These are phyloP conservation scores for Aphelocoma californica DNA, from an alignment of 2,797 vertebrate species.

Conservation along the genomic window DNA sequence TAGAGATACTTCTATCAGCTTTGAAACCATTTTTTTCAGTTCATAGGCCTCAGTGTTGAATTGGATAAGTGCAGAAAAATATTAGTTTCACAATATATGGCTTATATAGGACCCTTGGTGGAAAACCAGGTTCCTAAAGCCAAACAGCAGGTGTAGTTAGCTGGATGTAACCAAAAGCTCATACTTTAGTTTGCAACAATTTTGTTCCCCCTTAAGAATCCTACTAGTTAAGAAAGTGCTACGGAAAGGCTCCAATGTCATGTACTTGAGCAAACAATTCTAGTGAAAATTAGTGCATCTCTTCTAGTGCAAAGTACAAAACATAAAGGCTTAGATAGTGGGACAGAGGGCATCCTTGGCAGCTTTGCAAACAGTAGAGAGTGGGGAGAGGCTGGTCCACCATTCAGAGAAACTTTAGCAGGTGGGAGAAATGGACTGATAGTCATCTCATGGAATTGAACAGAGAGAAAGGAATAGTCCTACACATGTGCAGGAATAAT, in stretches of 20 bases:
- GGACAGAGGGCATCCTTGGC: neutral
- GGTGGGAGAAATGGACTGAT: neutral
- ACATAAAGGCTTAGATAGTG: neutral
- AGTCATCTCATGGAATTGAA: neutral
- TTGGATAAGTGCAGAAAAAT: neutral
- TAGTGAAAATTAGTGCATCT: neutral
- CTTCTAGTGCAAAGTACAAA: neutral
- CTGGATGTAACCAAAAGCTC: neutral
- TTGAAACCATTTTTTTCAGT: neutral
- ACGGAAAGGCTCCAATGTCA: neutral
- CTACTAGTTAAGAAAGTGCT: neutral
- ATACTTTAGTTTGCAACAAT: neutral
- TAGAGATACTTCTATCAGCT: neutral
- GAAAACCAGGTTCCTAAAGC: neutral
- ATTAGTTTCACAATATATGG: neutral
- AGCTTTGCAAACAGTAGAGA: neutral
- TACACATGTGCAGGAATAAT: fast-evolving
- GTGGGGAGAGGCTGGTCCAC: neutral
- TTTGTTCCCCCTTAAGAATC: neutral
- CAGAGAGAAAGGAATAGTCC: neutral
- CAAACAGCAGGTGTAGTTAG: neutral
- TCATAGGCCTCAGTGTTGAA: neutral
- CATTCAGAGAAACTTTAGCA: neutral
- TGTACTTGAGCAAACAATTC: neutral
- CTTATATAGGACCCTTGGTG: neutral